A percentile compares a stretch with the other conserved stretches of the same genome.
Conservation (phyloP, 2,888 invertebrate species). For the Zootermopsis nevadensis region DNA sequence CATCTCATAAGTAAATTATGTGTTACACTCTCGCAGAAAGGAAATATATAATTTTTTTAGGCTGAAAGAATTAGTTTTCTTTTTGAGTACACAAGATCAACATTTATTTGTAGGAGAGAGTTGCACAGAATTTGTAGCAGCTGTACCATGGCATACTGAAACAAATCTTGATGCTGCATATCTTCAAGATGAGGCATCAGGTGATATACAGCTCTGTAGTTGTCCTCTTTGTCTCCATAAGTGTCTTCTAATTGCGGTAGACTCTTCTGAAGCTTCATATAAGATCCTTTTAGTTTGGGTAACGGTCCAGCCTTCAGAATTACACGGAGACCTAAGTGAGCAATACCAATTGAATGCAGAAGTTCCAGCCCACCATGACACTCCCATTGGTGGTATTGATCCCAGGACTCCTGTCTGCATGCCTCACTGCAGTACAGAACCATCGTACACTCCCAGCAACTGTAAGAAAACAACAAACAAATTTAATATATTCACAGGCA, state of each 20-base stretch:
- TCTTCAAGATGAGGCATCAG: conserved; percentile 80
- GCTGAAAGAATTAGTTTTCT: no score
- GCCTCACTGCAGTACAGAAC: conserved; percentile 75
- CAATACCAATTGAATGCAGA: conserved; percentile 79
- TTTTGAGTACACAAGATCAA: no score
- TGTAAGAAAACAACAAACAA: conserved; percentile 57
- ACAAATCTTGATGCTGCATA: conserved; percentile 72
- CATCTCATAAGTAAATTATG: no score
- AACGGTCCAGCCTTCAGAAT: conserved; percentile 66
- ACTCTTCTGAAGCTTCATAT: neutral
- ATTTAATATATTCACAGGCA: neutral
- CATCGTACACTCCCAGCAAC: conserved; percentile 75
- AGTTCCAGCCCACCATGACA: conserved; percentile 72
- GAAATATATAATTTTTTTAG: no score
- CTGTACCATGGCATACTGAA: conserved; percentile 76
- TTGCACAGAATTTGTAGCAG: no score
- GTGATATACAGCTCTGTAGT: conserved; percentile 74
- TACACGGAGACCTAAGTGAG: conserved; percentile 79
- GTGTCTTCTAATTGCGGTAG: neutral
- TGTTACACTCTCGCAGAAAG: no score
- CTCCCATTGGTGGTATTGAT: conserved; percentile 76
- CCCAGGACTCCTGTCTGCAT: conserved; percentile 71
- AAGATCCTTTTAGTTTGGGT: neutral
- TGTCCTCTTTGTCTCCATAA: conserved; percentile 59
- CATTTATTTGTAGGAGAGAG: no score